Evolutionary conservation across 2,797 vertebrate species (phyloP).

Genomic region (Tangara arthus): DNA sequence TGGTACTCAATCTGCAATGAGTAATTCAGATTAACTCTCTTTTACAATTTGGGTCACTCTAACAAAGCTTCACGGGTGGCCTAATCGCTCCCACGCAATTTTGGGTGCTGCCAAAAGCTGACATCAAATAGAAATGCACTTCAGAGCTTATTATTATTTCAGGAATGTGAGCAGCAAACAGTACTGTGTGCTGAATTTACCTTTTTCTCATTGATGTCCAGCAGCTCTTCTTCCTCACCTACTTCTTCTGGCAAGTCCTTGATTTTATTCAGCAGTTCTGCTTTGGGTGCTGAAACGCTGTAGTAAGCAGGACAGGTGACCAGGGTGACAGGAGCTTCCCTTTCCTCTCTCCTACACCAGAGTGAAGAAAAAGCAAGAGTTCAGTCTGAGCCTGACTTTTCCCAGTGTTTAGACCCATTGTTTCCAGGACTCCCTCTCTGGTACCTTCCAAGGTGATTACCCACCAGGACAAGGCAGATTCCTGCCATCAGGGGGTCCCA

Average conservation of each 20-base stretch:
- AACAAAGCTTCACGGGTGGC: background rate
- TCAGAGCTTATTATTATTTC: background rate
- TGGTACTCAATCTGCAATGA: background rate
- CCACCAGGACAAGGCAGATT: background rate
- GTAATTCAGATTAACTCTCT: background rate
- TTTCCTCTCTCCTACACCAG: slow-evolving; percentile 75
- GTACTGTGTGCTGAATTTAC: slow-evolving; percentile 57
- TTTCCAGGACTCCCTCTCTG: background rate
- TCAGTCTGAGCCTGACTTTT: background rate
- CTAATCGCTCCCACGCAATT: accelerated
- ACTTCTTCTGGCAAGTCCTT: slow-evolving; percentile 73
- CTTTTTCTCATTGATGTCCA: slow-evolving; percentile 84
- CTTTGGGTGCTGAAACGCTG: slow-evolving; percentile 75
- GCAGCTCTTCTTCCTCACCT: slow-evolving; percentile 74
- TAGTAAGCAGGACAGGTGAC: slow-evolving; percentile 74
- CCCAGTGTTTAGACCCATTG: background rate
- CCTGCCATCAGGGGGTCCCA: slow-evolving; percentile 45
- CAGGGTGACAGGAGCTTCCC: slow-evolving; percentile 16
- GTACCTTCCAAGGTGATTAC: background rate
- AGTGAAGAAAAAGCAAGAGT: background rate
- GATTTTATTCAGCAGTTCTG: slow-evolving; percentile 71
- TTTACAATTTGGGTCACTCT: background rate
- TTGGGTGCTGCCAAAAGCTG: background rate
- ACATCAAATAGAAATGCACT: background rate
- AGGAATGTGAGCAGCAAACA: background rate